These are phyloP conservation scores for Rhyacichthys aspro DNA, from an alignment of 2,797 vertebrate species.

Conservation along the genomic window DNA sequence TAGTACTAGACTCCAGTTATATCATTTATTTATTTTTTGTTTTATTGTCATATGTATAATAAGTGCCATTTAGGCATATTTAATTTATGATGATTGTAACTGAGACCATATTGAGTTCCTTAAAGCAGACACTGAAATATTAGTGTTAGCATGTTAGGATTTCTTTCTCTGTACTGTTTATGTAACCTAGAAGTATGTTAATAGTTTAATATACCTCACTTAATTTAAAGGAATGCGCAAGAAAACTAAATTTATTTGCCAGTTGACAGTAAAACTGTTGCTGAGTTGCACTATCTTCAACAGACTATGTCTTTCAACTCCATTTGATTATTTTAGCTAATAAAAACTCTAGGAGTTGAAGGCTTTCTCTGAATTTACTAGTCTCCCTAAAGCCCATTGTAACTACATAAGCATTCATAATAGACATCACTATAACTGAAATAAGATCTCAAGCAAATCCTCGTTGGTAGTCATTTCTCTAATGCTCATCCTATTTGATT, in stretches of 20 bases:
- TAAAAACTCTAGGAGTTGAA: background rate
- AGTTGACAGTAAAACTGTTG: no score
- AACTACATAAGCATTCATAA: conserved; percentile 9
- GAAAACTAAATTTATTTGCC: no score
- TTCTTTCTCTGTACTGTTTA: no score
- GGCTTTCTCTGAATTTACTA: background rate
- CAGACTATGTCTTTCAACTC: background rate
- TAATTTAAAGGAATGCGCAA: no score
- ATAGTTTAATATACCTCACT: background rate
- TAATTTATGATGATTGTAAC: background rate
- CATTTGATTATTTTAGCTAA: background rate
- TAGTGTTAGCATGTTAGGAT: no score
- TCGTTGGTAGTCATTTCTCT: conserved; percentile 23
- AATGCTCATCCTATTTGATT: conserved; percentile 40
- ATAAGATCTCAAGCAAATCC: conserved; percentile 24
- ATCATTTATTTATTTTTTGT: background rate
- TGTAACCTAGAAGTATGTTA: no score
- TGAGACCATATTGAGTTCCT: background rate
- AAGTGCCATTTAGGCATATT: background rate
- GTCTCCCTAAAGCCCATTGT: background rate
- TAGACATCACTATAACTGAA: conserved; percentile 11
- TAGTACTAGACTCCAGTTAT: no score
- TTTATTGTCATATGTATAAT: background rate
- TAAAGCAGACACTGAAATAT: background rate
- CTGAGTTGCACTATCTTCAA: no score